Evolutionary conservation across 2,888 invertebrate species (phyloP), one percentile per base, ranked within the genome.

Genomic region (Cephus nigrinus): DNA sequence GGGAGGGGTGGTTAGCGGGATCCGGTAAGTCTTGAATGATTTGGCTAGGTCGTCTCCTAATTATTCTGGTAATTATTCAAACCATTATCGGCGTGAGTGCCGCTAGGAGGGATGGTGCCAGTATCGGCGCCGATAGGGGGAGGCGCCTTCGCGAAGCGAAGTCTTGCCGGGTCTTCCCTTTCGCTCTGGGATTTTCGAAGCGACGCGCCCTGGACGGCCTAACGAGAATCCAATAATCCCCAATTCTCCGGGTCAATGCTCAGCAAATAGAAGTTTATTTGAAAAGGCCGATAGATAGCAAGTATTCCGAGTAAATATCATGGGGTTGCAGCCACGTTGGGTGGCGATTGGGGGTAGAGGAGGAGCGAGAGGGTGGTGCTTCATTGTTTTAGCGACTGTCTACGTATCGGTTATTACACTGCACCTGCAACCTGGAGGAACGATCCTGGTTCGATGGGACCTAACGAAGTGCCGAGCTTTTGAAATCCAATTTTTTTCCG

Each of bases 211-310:
- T 82, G 80, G 77, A 80, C 83, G 80, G 80, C 84, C 88, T 88
- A 89, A 88, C 87, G 88, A 89, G 88, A 89, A 89, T 89, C 89
- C 89, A 88, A 89, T 89, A 89, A 89, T 88, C 89, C 85, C 84
- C 89, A 89, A 89, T 89, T 88, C 86, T 86, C 80, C 84, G 86
- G 87, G 84, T 86, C 86, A 85, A 83, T 86, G 88, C 86, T 80
- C 86, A 78, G 81, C 87, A 88, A 88, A 89, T 88, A 86, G 86
- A 86, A 88, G 87, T 88, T 89, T 86, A 86, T 88, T 85, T 84
- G 84, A 84, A 84, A 86, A 84, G 84, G 69, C 76, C 80, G 75
- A 75, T 55, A 69, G 80, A 78, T 76, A 76, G 74, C 79, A 80
- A 79, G 75, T 82, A 80, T 81, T 78, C 78, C 75, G 75, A 73